Percentiles rank a stretch among this genome's conserved stretches.
phyloP scores from a whole-genome alignment of 2,797 vertebrate genomes.

The Gymnothorax javanicus region DNA sequence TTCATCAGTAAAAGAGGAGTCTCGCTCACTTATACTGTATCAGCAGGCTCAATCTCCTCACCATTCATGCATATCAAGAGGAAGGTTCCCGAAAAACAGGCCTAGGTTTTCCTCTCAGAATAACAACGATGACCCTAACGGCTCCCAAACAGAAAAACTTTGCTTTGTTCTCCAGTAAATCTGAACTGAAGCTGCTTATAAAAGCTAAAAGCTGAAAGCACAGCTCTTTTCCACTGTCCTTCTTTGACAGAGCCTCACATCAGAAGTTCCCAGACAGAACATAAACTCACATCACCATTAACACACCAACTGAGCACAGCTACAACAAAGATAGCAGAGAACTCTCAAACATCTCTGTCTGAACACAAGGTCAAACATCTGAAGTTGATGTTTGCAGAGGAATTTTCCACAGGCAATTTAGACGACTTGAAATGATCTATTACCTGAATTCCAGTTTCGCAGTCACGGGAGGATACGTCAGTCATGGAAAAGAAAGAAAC shows the following conservation, averaged over 20 bases:
- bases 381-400: background rate
- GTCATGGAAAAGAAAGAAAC: background rate
- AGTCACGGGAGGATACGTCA: background rate
- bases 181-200: background rate
- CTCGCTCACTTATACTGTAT: background rate
- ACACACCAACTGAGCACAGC: background rate
- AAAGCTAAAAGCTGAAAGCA: background rate
- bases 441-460: background rate
- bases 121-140: background rate
- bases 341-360: background rate
- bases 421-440: background rate
- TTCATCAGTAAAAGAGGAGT: background rate
- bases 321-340: background rate
- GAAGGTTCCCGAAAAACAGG: background rate
- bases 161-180: background rate
- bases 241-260: background rate
- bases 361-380: background rate
- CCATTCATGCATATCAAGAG: background rate
- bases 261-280: background rate
- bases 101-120: background rate
- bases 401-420: background rate
- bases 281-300: background rate
- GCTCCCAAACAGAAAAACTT: background rate
- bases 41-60: background rate
- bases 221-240: background rate